phyloP scores from a whole-genome alignment of 2,113 vertebrate species.

The Fulica atra region DNA sequence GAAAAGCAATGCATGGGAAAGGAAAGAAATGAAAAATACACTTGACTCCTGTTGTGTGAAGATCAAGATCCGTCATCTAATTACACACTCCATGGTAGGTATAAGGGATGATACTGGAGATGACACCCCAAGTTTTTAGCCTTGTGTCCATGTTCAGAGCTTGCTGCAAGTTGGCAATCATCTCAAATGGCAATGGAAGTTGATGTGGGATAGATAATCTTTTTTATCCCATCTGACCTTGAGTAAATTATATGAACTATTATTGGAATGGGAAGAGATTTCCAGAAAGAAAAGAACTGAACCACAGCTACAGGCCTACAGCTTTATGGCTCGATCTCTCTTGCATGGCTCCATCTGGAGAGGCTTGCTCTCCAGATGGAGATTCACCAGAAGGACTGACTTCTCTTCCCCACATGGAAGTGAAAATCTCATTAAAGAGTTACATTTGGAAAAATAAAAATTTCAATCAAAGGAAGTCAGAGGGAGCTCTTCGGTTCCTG shows the following conservation, averaged over 20 bases:
- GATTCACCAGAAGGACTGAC: neutral
- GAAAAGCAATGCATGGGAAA: neutral
- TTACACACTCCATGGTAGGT: accelerated
- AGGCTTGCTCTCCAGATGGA: neutral
- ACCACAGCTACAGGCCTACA: neutral
- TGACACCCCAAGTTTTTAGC: neutral
- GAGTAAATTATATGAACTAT: neutral
- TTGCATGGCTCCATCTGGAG: too few species aligned
- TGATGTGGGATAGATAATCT: neutral
- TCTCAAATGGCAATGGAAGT: neutral
- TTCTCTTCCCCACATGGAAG: neutral
- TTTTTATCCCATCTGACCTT: neutral
- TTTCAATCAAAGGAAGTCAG: neutral
- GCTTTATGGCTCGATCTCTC: neutral
- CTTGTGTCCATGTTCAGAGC: neutral
- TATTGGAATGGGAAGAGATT: neutral
- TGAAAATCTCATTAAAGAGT: neutral
- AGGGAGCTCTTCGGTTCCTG: neutral
- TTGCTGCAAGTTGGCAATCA: neutral
- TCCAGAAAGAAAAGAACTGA: neutral
- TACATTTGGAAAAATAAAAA: neutral
- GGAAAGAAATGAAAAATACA: neutral
- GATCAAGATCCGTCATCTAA: neutral
- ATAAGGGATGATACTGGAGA: neutral
- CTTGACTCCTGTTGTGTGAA: neutral